These are phyloP conservation scores for Shargacucullia verbasci DNA, from an alignment of 2,888 invertebrate genomes.

Conservation along the genomic window DNA sequence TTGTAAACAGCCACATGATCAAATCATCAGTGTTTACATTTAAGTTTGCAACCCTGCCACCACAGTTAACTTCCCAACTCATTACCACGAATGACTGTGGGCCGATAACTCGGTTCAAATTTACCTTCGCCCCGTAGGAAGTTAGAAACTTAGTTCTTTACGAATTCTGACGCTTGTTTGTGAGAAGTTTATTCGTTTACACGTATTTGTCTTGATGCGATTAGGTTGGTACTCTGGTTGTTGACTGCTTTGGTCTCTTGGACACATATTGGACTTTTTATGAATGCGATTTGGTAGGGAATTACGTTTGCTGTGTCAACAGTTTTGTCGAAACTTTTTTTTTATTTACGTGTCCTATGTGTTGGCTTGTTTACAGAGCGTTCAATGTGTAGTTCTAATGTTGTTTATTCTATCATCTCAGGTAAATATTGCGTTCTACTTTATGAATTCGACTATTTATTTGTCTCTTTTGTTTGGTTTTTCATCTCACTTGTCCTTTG, in stretches of 20 bases:
- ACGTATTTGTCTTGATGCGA: slow-evolving; percentile 59
- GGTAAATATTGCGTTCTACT: slow-evolving; percentile 6
- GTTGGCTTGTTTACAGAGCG: not conserved
- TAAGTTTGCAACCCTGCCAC: slow-evolving; percentile 39
- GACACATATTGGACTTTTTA: slow-evolving; percentile 31
- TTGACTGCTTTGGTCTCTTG: slow-evolving; percentile 24
- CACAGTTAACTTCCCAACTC: slow-evolving; percentile 61
- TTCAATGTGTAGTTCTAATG: slow-evolving; percentile 1
- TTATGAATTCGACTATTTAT: slow-evolving; percentile 7
- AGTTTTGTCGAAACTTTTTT: slow-evolving; percentile 26
- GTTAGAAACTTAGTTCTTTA: slow-evolving; percentile 54
- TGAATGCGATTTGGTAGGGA: slow-evolving; percentile 19
- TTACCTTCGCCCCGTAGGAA: slow-evolving; percentile 47
- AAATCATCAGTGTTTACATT: slow-evolving; percentile 39
- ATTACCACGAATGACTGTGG: slow-evolving; percentile 58
- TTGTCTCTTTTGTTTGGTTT: slow-evolving; percentile 18
- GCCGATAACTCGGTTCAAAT: slow-evolving; percentile 61
- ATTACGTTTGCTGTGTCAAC: slow-evolving; percentile 29
- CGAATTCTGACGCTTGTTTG: slow-evolving; percentile 55
- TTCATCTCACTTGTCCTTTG: slow-evolving; percentile 17
- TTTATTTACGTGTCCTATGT: slow-evolving; percentile 9
- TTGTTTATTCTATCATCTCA: slow-evolving; percentile 13
- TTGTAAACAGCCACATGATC: slow-evolving; percentile 33
- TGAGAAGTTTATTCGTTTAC: slow-evolving; percentile 58
- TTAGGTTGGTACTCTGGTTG: slow-evolving; percentile 46